These are phyloP conservation scores for Atherinomorus stipes DNA, from an alignment of 2,113 vertebrate genomes.

Conservation along the genomic window DNA sequence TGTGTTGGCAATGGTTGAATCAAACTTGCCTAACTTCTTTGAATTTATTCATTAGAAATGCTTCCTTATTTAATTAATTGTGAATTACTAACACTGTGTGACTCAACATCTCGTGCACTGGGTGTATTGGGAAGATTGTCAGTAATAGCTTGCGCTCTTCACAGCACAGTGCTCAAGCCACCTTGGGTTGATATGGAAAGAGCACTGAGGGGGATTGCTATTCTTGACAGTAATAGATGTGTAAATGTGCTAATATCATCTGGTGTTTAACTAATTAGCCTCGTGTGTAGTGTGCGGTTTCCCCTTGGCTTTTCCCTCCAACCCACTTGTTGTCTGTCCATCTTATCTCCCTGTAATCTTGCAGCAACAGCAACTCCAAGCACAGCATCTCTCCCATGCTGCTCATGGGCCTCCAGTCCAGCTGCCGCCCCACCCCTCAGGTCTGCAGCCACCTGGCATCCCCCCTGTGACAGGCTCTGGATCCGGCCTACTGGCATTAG, in stretches of 20 bases:
- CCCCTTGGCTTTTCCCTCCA: constrained; percentile 54
- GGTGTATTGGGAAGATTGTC: constrained; percentile 43
- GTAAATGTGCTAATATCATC: constrained; percentile 64
- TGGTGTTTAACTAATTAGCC: constrained; percentile 56
- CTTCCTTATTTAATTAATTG: background rate
- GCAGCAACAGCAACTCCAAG: constrained; percentile 98
- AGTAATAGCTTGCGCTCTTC: constrained; percentile 42
- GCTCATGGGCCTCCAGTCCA: constrained; percentile 93
- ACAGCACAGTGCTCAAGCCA: constrained; percentile 52
- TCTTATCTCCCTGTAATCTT: constrained; percentile 65
- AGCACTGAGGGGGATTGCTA: constrained; percentile 47
- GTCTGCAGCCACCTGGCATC: constrained; percentile 92
- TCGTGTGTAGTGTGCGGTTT: constrained; percentile 46
- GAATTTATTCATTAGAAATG: background rate
- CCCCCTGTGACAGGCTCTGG: constrained; percentile 88
- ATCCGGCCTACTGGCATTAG: constrained; percentile 92
- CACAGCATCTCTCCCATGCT: constrained; percentile 95
- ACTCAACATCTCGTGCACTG: constrained; percentile 17
- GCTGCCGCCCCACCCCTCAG: constrained; percentile 92
- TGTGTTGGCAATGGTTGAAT: too few species aligned
- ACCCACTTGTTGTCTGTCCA: constrained; percentile 78
- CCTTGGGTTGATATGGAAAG: constrained; percentile 47
- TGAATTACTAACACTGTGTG: constrained; percentile 3
- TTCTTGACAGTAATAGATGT: constrained; percentile 65
- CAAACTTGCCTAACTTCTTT: constrained; percentile 15